These are phyloP conservation scores for Hermodice carunculata DNA, from an alignment of 2,888 invertebrate species.

Conservation along the genomic window DNA sequence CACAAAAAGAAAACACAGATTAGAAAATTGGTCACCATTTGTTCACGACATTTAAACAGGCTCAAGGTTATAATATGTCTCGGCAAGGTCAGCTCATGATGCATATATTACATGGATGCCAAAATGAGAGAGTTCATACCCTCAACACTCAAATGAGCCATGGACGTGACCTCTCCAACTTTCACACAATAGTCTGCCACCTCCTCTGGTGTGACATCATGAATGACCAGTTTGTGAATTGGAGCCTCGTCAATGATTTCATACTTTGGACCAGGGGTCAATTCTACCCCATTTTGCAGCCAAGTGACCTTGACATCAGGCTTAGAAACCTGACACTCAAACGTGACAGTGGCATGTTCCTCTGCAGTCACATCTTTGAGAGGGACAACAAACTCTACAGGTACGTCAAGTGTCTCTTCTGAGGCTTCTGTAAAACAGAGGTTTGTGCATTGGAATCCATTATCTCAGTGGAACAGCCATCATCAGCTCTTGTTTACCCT, in stretches of 20 bases:
- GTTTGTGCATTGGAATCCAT: too few species aligned
- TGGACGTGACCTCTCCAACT: conserved; percentile 54
- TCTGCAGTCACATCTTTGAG: conserved; percentile 35
- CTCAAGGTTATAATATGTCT: too few species aligned
- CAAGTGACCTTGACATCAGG: conserved; percentile 93
- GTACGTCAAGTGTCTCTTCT: too few species aligned
- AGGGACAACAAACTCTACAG: not conserved
- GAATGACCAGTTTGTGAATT: conserved; percentile 54
- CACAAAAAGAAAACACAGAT: too few species aligned
- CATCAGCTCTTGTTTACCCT: too few species aligned
- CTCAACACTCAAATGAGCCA: conserved; percentile 48
- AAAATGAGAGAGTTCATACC: conserved; percentile 24
- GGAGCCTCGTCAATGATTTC: conserved; percentile 46
- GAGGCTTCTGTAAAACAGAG: too few species aligned
- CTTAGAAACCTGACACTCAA: conserved; percentile 93
- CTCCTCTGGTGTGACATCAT: conserved; percentile 56
- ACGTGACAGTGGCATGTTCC: conserved; percentile 75
- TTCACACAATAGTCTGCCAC: conserved; percentile 59
- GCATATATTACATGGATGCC: too few species aligned
- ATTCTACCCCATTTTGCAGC: conserved; percentile 79
- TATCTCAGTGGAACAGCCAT: too few species aligned
- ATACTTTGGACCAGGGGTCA: conserved; percentile 64
- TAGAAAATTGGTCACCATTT: too few species aligned
- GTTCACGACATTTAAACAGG: too few species aligned
- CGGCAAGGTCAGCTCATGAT: too few species aligned